Evolutionary conservation across 1,140 invertebrate species (phyloP).

Genomic region (Caerostris extrusa): DNA sequence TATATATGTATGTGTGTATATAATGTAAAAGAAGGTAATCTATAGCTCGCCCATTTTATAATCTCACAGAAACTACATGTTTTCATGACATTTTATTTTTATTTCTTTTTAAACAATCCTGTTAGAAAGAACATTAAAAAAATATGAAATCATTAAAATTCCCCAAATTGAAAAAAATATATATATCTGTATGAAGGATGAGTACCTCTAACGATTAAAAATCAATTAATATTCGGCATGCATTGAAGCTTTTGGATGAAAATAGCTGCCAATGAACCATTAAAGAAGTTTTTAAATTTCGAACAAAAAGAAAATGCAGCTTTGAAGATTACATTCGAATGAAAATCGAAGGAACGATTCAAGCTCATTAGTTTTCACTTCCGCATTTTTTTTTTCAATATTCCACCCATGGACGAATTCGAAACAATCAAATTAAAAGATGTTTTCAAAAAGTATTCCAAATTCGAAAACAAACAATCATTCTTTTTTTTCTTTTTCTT

Average conservation of each 20-base stretch:
- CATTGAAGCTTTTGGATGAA: not conserved
- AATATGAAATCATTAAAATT: too few relatives aligned
- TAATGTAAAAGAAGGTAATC: too few relatives aligned
- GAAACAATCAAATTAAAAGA: not conserved
- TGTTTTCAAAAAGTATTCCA: not conserved
- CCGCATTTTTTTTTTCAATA: slow-evolving; percentile 6
- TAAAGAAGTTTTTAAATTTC: not conserved
- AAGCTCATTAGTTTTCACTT: not conserved
- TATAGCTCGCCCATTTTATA: too few relatives aligned
- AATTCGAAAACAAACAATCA: not conserved
- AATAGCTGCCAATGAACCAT: not conserved
- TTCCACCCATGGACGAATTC: not conserved
- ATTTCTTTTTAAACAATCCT: too few relatives aligned
- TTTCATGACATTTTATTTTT: too few relatives aligned
- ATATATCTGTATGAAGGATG: too few relatives aligned
- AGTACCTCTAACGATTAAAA: too few relatives aligned
- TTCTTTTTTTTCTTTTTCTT: not conserved
- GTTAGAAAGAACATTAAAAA: too few relatives aligned
- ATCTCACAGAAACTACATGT: too few relatives aligned
- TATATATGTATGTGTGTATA: too few relatives aligned
- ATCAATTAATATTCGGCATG: too few relatives aligned
- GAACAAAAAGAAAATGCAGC: not conserved
- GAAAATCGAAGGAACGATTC: not conserved
- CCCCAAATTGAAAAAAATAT: too few relatives aligned
- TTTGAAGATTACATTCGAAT: not conserved